A percentile compares a stretch with the other conserved stretches of the same genome.
Evolutionary conservation across 2,888 invertebrate genomes (phyloP).

Genomic region (Poecilobothrus nobilitatus): DNA sequence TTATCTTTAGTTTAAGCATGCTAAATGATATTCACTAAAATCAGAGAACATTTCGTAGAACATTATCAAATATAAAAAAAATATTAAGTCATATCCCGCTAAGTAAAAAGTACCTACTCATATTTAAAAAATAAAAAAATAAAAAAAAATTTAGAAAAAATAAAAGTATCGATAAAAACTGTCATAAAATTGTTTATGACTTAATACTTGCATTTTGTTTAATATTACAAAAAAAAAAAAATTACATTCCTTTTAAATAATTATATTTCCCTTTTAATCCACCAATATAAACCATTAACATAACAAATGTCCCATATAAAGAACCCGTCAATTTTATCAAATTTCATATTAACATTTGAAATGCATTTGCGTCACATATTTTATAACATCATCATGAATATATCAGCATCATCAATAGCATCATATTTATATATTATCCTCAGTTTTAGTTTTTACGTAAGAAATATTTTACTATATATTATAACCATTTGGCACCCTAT

Average conservation of each 20-base stretch:
- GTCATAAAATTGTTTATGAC: background rate
- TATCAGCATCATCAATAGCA: too few species aligned
- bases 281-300: background rate
- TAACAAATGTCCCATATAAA: background rate
- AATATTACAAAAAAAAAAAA: background rate
- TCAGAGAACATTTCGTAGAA: too few species aligned
- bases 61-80: too few species aligned
- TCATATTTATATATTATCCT: too few species aligned
- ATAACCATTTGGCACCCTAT: too few species aligned
- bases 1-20: too few species aligned
- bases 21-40: too few species aligned
- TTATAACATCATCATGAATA: background rate
- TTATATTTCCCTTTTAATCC: background rate
- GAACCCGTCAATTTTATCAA: background rate
- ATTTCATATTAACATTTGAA: background rate
- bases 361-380: constrained; percentile 1
- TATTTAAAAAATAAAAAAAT: too few species aligned
- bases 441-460: background rate
- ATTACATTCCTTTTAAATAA: background rate
- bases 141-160: too few species aligned
- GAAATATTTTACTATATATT: background rate
- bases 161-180: background rate
- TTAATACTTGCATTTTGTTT: background rate
- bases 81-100: too few species aligned
- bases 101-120: too few species aligned